Percentiles rank a stretch among this genome's conserved stretches.
These are phyloP conservation scores for Caenorhabditis macrosperma DNA, from an alignment of 2,888 invertebrate species.

Conservation along the genomic window DNA sequence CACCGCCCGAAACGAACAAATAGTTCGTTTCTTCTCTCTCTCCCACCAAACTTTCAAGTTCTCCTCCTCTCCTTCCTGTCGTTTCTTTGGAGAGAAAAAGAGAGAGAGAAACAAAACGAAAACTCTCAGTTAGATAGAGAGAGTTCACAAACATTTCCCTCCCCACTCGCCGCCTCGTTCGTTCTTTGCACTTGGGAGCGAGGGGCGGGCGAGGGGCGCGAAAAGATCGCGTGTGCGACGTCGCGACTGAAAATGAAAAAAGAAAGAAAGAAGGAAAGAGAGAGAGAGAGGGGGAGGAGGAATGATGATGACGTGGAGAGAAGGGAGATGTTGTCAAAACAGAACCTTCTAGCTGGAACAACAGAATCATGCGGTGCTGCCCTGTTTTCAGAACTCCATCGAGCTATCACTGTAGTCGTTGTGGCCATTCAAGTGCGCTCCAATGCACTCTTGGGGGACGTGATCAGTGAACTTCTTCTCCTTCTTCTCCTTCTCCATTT, in stretches of 20 bases:
- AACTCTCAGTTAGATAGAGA: neutral
- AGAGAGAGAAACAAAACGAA: neutral
- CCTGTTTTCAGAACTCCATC: neutral
- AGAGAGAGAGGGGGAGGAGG: neutral
- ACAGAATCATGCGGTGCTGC: neutral
- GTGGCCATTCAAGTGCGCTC: neutral
- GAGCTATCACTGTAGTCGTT: neutral
- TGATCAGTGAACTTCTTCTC: neutral
- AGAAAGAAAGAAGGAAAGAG: neutral
- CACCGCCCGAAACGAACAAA: neutral
- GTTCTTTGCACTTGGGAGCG: slow-evolving; percentile 10
- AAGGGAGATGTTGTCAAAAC: slow-evolving; percentile 23
- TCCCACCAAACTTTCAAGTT: slow-evolving; percentile 6
- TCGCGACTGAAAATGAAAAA: neutral
- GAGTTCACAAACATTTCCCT: slow-evolving; percentile 31
- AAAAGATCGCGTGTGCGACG: neutral
- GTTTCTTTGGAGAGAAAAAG: neutral
- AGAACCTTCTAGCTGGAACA: slow-evolving; percentile 23
- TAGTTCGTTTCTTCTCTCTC: slow-evolving; percentile 16
- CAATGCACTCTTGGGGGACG: neutral
- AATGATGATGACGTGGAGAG: slow-evolving; percentile 19
- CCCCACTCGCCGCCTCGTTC: slow-evolving; percentile 9
- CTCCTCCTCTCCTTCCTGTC: too few relatives aligned
- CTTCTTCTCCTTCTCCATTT: too few relatives aligned
- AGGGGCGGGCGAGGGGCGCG: neutral